Percentiles rank a stretch among this genome's conserved stretches.
These are phyloP conservation scores for Ametastegia equiseti DNA, from an alignment of 2,888 invertebrate species.

Conservation along the genomic window DNA sequence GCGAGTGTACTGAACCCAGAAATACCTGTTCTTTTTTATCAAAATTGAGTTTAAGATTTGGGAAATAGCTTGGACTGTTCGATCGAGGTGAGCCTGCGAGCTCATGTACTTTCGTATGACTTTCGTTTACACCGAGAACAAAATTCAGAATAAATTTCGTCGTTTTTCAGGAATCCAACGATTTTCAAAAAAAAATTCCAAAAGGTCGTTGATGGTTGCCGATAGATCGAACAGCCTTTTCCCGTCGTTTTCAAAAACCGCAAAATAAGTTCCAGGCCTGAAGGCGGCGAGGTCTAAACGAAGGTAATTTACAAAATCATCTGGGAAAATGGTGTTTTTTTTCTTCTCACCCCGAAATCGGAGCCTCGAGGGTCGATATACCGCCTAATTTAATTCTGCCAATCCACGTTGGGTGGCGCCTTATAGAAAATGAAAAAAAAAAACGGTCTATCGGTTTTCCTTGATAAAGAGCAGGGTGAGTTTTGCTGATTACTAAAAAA, in stretches of 20 bases:
- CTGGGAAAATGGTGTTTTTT: constrained; percentile 1
- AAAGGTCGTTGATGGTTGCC: too few species aligned
- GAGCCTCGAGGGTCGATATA: background rate
- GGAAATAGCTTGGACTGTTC: too few species aligned
- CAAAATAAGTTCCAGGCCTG: background rate
- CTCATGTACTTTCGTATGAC: too few species aligned
- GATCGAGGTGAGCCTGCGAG: too few species aligned
- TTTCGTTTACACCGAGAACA: background rate
- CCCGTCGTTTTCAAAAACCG: background rate
- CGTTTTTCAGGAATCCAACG: background rate
- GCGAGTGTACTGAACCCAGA: too few species aligned
- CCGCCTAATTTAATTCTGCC: background rate
- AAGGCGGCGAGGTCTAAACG: background rate
- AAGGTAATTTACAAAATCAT: background rate
- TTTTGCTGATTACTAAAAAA: background rate
- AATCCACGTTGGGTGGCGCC: background rate
- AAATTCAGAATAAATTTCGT: background rate
- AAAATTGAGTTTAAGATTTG: too few species aligned
- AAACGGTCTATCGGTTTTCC: too few species aligned
- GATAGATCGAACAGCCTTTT: background rate
- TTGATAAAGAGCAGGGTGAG: too few species aligned
- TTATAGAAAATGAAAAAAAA: background rate
- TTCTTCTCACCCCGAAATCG: background rate
- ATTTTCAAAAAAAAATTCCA: too few species aligned
- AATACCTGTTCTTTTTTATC: too few species aligned